phyloP scores from a whole-genome alignment of 2,113 vertebrate species.

The Colaptes auratus region DNA sequence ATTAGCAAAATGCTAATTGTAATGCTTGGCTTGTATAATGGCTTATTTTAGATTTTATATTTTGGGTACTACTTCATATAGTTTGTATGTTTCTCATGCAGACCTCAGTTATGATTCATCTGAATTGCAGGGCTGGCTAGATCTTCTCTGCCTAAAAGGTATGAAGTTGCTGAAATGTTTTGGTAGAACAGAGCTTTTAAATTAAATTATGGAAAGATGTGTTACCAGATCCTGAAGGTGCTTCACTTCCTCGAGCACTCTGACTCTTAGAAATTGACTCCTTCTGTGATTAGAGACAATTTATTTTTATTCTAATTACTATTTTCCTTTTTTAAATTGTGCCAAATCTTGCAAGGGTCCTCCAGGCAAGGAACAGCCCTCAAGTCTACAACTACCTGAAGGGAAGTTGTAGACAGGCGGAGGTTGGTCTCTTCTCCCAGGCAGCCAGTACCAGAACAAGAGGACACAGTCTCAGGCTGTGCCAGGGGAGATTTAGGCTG shows the following conservation, averaged over 20 bases:
- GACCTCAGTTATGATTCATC: neutral
- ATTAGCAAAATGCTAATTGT: neutral
- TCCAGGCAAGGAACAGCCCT: neutral
- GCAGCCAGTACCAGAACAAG: too few relatives aligned
- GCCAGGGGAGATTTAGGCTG: too few relatives aligned
- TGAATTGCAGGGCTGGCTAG: neutral
- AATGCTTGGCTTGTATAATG: neutral
- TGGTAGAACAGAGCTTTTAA: neutral
- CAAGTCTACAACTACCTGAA: too few relatives aligned
- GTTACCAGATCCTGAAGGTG: neutral
- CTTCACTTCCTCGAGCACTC: neutral
- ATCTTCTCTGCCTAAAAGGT: neutral
- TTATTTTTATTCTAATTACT: rapidly evolving
- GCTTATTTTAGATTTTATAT: neutral
- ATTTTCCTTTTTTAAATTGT: neutral
- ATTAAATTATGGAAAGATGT: neutral
- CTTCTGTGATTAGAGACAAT: neutral
- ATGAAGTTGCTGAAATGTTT: neutral
- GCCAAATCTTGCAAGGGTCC: neutral
- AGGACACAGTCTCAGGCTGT: too few relatives aligned
- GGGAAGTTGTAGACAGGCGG: too few relatives aligned
- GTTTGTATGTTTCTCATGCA: neutral
- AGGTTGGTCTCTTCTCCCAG: too few relatives aligned
- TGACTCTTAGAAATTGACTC: rapidly evolving
- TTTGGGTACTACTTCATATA: neutral